Evolutionary conservation across 2,113 vertebrate genomes (phyloP).

Genomic region (Rafetus swinhoei): DNA sequence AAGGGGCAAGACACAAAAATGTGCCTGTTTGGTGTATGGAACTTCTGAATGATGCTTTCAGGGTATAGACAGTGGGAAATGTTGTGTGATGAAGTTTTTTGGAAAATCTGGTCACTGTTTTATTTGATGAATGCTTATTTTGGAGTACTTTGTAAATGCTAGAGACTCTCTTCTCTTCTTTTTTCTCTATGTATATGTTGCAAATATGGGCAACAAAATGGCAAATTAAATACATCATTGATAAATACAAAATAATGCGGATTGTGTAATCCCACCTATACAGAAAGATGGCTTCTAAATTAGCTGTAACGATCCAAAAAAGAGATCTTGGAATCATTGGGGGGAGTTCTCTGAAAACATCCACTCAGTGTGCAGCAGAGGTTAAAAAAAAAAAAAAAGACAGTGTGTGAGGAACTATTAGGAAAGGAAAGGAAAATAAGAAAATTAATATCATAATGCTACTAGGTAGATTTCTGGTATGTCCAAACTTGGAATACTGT

Average conservation of each 20-base stretch:
- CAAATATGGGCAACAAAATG: background rate
- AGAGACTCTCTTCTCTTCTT: background rate
- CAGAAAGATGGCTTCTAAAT: background rate
- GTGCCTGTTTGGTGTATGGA: too few relatives aligned
- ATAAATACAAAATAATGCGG: background rate
- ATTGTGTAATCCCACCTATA: background rate
- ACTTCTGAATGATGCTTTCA: background rate
- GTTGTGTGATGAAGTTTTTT: background rate
- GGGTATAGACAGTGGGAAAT: background rate
- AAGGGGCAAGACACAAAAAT: too few relatives aligned
- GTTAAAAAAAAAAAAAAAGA: background rate
- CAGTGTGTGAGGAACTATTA: background rate
- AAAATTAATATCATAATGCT: background rate
- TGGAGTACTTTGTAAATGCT: background rate
- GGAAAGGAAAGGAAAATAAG: background rate
- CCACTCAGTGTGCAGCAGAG: background rate
- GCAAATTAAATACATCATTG: background rate
- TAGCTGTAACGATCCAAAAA: background rate
- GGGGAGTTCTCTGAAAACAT: background rate
- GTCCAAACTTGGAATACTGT: background rate
- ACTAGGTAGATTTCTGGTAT: background rate
- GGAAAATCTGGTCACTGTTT: background rate
- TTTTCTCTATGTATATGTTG: accelerated
- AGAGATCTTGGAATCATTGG: background rate
- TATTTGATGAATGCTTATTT: accelerated